Percentiles rank a stretch among this genome's conserved stretches.
Conservation (phyloP, 2,113 vertebrate genomes). For the Monopterus albus region DNA sequence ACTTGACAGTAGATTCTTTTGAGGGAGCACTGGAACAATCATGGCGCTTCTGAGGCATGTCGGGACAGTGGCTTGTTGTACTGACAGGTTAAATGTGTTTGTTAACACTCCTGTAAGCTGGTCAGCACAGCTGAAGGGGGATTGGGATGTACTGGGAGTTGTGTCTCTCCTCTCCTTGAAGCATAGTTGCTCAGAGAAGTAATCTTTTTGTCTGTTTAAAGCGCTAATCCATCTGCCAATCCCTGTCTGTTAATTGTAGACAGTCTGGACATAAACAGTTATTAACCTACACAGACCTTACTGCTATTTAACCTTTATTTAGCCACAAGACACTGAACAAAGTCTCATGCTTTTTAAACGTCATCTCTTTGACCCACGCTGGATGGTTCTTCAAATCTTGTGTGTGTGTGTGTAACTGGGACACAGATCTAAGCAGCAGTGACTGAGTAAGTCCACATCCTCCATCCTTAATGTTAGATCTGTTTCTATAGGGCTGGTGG, state of each 20-base stretch:
- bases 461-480: conserved; percentile 8
- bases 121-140: too few relatives aligned
- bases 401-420: not conserved
- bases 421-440: not conserved
- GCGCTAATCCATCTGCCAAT: conserved; percentile 64
- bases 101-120: too few relatives aligned
- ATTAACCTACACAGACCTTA: conserved; percentile 54
- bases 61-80: too few relatives aligned
- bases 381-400: not conserved
- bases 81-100: too few relatives aligned
- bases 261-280: conserved; percentile 28
- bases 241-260: conserved; percentile 57
- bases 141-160: conserved; percentile 16
- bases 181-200: conserved; percentile 43
- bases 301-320: conserved; percentile 54
- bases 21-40: too few relatives aligned
- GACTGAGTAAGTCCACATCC: not conserved
- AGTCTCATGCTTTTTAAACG: conserved; percentile 14
- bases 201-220: conserved; percentile 59
- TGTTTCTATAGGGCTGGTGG: not conserved
- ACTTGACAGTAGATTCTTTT: too few relatives aligned
- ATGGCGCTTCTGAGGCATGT: too few relatives aligned
- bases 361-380: not conserved
- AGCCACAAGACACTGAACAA: conserved; percentile 7
- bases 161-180: conserved; percentile 24